Evolutionary conservation across 2,888 invertebrate genomes (phyloP), one percentile per base, ranked within the genome.

Genomic region (Tachina lurida): DNA sequence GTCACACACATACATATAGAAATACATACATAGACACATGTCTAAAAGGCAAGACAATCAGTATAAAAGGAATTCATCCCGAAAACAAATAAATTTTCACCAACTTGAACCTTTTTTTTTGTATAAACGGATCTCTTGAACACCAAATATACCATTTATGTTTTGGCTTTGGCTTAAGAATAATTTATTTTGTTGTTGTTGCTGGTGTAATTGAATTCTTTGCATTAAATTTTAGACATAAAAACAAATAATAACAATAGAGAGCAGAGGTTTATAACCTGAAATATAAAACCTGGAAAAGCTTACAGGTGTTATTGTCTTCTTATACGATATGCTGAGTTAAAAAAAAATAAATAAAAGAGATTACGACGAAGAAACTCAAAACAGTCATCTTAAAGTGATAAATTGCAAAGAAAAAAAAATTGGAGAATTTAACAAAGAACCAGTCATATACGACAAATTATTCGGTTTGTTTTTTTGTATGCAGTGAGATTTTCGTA

Each of bases 401-500:
- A 78, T 74, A 74, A 84, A 78, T 84, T 74, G 45, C 3, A 49
- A 49, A 71, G 63, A 7, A 79, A 79, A 70, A 7, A 79, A n/a
- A 45, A 19, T 56, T 54, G 8, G 54, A 31, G 2, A 62, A 39
- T 17, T 12, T 12, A 70, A 54, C 10, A 54, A 17, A 31, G 41
- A 5, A n/a, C 43, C n/a, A 31, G 43, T 54, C 67, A 65, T 58
- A 71, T 10, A 52, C 39, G 17, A 67, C 73, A 67, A 74, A 60
- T 73, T 4, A n/a, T 63, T 56, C 70, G 43, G 71, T 31, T 45
- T 65, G 3, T 54, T 41, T 17, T n/a, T 52, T 56, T 45, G 7
- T 58, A 22, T 45, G 43, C 13, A 10, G 22, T 17, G 19, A 10
- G 19, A 47, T 73, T 73, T 58, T 58, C 43, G 22, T 31, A 31